These are phyloP conservation scores for Trinorchestia longiramus DNA, from an alignment of 1,140 invertebrate genomes.

Conservation along the genomic window DNA sequence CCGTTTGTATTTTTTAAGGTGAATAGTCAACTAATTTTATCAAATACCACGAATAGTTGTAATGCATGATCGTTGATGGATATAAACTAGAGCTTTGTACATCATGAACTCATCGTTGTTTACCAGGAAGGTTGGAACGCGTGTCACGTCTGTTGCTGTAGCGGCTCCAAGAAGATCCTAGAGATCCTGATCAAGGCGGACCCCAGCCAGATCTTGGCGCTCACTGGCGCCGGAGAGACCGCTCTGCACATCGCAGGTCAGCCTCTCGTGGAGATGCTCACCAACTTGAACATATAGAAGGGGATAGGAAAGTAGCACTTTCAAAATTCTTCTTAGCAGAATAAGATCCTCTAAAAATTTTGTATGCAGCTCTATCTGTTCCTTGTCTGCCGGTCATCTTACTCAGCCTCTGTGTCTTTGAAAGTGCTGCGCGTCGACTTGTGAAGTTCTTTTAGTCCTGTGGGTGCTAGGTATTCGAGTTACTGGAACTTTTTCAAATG, in stretches of 20 bases:
- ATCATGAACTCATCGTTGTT: background rate
- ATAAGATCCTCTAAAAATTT: background rate
- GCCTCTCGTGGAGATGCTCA: background rate
- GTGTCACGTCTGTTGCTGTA: background rate
- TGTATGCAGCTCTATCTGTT: background rate
- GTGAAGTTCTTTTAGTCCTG: too few relatives aligned
- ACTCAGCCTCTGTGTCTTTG: background rate
- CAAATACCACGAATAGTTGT: too few relatives aligned
- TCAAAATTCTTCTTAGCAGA: background rate
- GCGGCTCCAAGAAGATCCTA: background rate
- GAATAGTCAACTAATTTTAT: too few relatives aligned
- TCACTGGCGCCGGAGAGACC: background rate
- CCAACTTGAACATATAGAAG: too few relatives aligned
- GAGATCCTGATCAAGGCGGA: background rate
- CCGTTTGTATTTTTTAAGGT: too few relatives aligned
- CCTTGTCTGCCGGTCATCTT: background rate
- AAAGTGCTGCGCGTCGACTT: background rate
- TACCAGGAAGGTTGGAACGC: background rate
- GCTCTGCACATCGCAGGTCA: background rate
- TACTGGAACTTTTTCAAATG: too few relatives aligned
- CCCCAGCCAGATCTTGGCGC: background rate
- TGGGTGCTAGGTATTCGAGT: too few relatives aligned
- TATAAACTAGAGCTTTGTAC: too few relatives aligned
- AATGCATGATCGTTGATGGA: too few relatives aligned
- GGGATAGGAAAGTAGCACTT: too few relatives aligned